phyloP scores from a whole-genome alignment of 2,797 vertebrate species.

The Threskiornis aethiopicus region DNA sequence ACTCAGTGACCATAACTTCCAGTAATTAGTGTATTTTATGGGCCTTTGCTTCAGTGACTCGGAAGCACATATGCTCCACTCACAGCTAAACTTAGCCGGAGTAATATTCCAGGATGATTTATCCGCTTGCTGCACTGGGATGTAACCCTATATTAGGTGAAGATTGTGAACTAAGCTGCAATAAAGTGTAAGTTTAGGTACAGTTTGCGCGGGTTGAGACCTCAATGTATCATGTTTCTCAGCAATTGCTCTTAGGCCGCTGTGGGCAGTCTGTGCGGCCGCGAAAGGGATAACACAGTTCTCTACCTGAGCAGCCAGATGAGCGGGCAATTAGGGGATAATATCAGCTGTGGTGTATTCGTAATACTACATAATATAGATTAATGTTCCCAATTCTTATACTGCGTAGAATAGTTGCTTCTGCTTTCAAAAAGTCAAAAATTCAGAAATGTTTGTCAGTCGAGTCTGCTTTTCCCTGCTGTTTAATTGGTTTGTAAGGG shows the following conservation, averaged over 20 bases:
- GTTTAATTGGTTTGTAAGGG: neutral
- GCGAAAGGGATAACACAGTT: constrained; percentile 71
- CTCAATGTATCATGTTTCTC: constrained; percentile 74
- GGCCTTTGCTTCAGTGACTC: constrained; percentile 82
- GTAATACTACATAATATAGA: neutral
- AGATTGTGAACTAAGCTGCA: constrained; percentile 79
- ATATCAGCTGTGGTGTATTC: neutral
- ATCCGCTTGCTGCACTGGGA: constrained; percentile 82
- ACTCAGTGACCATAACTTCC: constrained; percentile 86
- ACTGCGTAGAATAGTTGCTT: neutral
- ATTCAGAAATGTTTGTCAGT: neutral
- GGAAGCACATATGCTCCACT: constrained; percentile 81
- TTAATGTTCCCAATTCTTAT: neutral
- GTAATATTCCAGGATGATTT: constrained; percentile 85
- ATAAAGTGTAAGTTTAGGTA: constrained; percentile 85
- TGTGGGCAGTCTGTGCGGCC: constrained; percentile 22
- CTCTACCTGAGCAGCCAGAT: neutral
- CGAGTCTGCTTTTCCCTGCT: neutral
- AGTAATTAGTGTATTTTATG: constrained; percentile 89
- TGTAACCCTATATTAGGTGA: constrained; percentile 78
- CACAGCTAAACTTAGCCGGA: constrained; percentile 78
- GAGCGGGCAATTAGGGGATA: constrained; percentile 9
- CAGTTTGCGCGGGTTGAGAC: constrained; percentile 81
- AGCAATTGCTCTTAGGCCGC: constrained; percentile 39
- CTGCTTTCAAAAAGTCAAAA: neutral